These are phyloP conservation scores for Colletes collaris DNA, from an alignment of 2,888 invertebrate genomes.

Conservation along the genomic window DNA sequence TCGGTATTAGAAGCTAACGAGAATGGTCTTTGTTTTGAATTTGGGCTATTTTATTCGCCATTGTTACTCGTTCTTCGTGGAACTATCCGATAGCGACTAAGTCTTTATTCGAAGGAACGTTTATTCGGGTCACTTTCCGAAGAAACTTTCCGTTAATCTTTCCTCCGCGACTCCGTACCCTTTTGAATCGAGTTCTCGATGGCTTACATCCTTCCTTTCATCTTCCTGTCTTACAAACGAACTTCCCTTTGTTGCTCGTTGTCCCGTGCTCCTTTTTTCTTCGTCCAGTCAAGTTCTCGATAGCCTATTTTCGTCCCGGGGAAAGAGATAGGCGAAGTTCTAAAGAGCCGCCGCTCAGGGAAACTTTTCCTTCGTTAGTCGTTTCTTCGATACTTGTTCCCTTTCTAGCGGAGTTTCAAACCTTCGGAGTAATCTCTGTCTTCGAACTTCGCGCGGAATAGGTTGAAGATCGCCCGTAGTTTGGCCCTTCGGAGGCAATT, in stretches of 20 bases:
- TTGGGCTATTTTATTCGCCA: too few species aligned
- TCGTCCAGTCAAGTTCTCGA: neutral
- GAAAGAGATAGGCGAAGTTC: conserved; percentile 5
- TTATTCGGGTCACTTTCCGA: neutral
- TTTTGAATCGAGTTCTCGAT: neutral
- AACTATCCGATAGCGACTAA: too few species aligned
- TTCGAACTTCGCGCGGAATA: neutral
- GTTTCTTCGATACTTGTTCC: conserved; percentile 6
- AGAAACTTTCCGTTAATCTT: neutral
- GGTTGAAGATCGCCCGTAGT: too few species aligned
- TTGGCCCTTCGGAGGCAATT: too few species aligned
- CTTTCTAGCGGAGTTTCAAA: conserved; percentile 4
- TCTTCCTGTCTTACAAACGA: neutral
- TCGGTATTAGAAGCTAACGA: too few species aligned
- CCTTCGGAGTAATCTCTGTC: neutral
- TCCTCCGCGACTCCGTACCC: neutral
- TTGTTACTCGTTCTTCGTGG: too few species aligned
- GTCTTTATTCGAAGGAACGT: too few species aligned
- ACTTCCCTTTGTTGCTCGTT: conserved; percentile 13
- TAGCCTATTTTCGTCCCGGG: conserved; percentile 32
- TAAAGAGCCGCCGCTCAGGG: too few species aligned
- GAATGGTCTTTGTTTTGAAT: too few species aligned
- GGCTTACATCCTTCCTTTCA: neutral
- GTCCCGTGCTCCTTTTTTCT: neutral
- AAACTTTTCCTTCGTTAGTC: conserved; percentile 13